Conservation (phyloP, 2,113 vertebrate genomes). For the Antechinus flavipes region DNA sequence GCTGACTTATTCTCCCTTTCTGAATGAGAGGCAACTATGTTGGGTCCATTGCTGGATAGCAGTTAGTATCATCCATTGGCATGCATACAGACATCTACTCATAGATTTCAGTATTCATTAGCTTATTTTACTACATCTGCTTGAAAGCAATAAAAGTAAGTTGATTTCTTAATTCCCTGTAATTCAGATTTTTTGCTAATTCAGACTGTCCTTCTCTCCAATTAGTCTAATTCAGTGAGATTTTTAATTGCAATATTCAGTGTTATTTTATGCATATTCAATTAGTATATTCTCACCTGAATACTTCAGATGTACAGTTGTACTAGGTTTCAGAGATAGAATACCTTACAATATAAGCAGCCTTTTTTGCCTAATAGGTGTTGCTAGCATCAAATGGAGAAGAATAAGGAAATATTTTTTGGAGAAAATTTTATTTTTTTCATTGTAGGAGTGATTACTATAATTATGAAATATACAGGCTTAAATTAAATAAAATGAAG, state of each 20-base stretch:
- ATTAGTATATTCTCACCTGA: not conserved
- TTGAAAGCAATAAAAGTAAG: not conserved
- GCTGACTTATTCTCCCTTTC: not conserved
- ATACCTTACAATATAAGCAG: not conserved
- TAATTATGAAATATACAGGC: slow-evolving; percentile 40
- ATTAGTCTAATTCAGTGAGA: not conserved
- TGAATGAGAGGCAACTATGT: not conserved
- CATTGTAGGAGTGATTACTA: slow-evolving; percentile 29
- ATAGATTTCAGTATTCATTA: not conserved
- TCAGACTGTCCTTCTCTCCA: not conserved
- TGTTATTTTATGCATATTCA: not conserved
- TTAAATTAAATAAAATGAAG: slow-evolving; percentile 38
- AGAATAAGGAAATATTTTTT: not conserved
- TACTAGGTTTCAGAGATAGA: not conserved
- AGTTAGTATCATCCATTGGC: not conserved
- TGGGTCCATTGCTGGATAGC: not conserved
- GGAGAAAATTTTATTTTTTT: slow-evolving; percentile 44
- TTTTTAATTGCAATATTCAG: not conserved
- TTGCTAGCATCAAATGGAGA: not conserved
- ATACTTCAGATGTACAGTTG: not conserved
- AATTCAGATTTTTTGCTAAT: not conserved
- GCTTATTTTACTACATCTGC: not conserved
- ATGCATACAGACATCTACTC: not conserved
- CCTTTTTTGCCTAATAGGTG: not conserved
- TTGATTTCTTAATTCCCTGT: not conserved